These are phyloP conservation scores for Oxygymnocypris stewartii DNA, from an alignment of 2,113 vertebrate species.

Conservation along the genomic window DNA sequence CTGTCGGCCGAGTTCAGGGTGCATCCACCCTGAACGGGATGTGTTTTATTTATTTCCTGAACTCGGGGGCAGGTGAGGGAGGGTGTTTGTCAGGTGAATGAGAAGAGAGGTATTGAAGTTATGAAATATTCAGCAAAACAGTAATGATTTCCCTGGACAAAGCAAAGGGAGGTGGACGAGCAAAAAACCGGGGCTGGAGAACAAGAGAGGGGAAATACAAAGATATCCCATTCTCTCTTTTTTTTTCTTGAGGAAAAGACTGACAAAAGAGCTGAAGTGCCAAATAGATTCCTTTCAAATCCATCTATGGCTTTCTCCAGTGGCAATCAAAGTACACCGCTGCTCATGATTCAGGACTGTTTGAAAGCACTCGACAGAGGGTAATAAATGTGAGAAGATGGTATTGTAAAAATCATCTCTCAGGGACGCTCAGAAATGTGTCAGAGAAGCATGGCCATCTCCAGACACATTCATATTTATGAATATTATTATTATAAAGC, in stretches of 20 bases:
- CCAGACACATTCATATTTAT: slow-evolving; percentile 52
- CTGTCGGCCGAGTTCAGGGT: slow-evolving; percentile 27
- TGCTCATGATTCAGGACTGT: slow-evolving; percentile 47
- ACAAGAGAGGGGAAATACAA: slow-evolving; percentile 67
- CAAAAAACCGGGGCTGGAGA: slow-evolving; percentile 56
- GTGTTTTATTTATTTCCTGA: slow-evolving; percentile 68
- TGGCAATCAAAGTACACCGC: slow-evolving; percentile 53
- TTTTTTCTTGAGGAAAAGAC: slow-evolving; percentile 77
- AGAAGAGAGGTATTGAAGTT: slow-evolving; percentile 68
- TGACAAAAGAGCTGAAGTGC: slow-evolving; percentile 77
- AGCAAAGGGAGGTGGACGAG: slow-evolving; percentile 51
- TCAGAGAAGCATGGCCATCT: slow-evolving; percentile 36
- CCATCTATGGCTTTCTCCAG: slow-evolving; percentile 54
- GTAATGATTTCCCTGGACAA: slow-evolving; percentile 82
- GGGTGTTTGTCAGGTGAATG: slow-evolving; percentile 75
- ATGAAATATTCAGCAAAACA: slow-evolving; percentile 90
- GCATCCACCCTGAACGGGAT: slow-evolving; percentile 47
- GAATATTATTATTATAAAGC: slow-evolving; percentile 34
- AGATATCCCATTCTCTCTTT: slow-evolving; percentile 60
- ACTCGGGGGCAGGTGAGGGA: slow-evolving; percentile 68
- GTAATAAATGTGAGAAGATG: slow-evolving; percentile 54
- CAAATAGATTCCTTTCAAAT: slow-evolving; percentile 64
- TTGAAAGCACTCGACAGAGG: slow-evolving; percentile 45
- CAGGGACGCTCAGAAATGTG: slow-evolving; percentile 36
- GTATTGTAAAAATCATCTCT: slow-evolving; percentile 51